phyloP scores from a whole-genome alignment of 2,113 vertebrate species.

The Naja naja region DNA sequence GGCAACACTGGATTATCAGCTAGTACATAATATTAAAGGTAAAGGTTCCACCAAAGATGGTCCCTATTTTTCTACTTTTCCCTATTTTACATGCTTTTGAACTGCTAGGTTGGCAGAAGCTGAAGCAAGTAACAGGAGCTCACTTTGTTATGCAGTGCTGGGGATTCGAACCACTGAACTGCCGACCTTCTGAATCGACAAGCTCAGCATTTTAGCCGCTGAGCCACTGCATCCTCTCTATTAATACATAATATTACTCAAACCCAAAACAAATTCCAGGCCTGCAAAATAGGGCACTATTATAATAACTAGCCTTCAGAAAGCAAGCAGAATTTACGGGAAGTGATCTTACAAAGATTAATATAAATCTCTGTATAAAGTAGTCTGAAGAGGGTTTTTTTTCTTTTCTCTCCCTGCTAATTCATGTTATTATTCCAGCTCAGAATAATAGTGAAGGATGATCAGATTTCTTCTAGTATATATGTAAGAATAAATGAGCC shows the following conservation, averaged over 20 bases:
- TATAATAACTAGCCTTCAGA: background rate
- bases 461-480: background rate
- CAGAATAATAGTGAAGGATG: background rate
- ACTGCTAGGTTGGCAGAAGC: too few species aligned
- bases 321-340: background rate
- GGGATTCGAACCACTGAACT: too few species aligned
- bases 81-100: too few species aligned
- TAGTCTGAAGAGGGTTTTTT: background rate
- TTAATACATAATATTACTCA: background rate
- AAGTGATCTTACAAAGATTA: background rate
- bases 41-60: too few species aligned
- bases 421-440: background rate
- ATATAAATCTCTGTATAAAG: background rate
- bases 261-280: background rate
- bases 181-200: too few species aligned
- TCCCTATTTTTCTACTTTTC: too few species aligned
- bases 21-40: too few species aligned
- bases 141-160: too few species aligned
- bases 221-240: too few species aligned
- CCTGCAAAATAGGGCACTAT: background rate
- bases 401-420: background rate
- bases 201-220: too few species aligned
- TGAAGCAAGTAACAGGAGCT: too few species aligned
- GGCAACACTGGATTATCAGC: too few species aligned
- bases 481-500: background rate